These are phyloP conservation scores for Cryptosula pallasiana DNA, from an alignment of 2,888 invertebrate species.

Conservation along the genomic window DNA sequence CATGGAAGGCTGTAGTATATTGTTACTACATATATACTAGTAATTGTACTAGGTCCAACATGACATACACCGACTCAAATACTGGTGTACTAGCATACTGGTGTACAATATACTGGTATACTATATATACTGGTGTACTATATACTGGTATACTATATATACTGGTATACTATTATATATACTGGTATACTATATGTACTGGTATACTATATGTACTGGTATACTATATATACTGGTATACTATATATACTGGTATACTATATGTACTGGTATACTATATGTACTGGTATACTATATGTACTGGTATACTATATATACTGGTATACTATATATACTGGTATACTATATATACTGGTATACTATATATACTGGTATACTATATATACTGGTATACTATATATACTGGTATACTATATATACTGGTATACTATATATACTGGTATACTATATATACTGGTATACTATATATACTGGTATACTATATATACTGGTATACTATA, in stretches of 20 bases:
- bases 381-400: no score
- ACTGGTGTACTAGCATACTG: background rate
- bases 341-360: no score
- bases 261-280: background rate
- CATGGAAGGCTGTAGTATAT: background rate
- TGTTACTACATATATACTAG: background rate
- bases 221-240: background rate
- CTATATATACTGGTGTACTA: background rate
- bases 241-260: background rate
- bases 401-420: no score
- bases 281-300: no score
- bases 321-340: no score
- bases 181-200: background rate
- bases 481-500: no score
- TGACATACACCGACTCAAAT: background rate
- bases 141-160: background rate
- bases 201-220: background rate
- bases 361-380: no score
- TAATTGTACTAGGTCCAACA: background rate
- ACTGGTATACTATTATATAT: background rate
- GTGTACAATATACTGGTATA: background rate
- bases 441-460: no score
- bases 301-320: no score
- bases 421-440: no score
- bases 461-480: no score